Evolutionary conservation across 2,888 invertebrate species (phyloP), one percentile per base, ranked within the genome.

Genomic region (Tryphoninae sp.): DNA sequence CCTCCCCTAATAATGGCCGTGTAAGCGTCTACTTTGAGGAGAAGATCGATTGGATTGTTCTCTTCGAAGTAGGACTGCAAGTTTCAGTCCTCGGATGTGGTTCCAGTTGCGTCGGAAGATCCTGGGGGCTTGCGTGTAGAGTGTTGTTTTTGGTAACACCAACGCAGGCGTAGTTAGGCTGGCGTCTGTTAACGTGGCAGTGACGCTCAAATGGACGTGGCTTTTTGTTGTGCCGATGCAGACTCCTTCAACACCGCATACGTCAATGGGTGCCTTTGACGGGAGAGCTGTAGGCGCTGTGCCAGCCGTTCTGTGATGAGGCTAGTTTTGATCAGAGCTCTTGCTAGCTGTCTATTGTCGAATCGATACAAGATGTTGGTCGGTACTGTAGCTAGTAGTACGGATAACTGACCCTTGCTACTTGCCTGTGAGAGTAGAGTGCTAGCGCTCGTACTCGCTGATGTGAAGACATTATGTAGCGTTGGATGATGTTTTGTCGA

Each of bases 241-340:
- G 19, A 67, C 49, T 4, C 23, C 65, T 23, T 51, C 65, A n/a
- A 67, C 22, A 13, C 65, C 65, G 13, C 22, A 23, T 49, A 51
- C 13, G 6, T 13, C n/a, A 13, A 23, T 51, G 7, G 51, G n/a
- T 11, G 23, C 22, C 9, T 49, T 19, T 13, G 19, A 1, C 65
- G 49, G 2, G 65, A n/a, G 22, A 67, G 49, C 6, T 23, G 49
- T 9, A 67, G 49, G 13, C n/a, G 65, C 8, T 49, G 23, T 26
- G 65, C 49, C 23, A 67, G 49, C 23, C 65, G 22, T 23, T 67
- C 49, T 4, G 65, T 49, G 1, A 67, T 67, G 6, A 67, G 49
- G 23, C n/a, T 49, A n/a, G 9, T 51, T 23, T 67, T 26, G 22
- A 51, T 51, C 51, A 67, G 23, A 0, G 49, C 49, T 9, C 64